Evolutionary conservation across 92 coral and sea anemone species (phyloP).

Genomic region (Bergia sp.): DNA sequence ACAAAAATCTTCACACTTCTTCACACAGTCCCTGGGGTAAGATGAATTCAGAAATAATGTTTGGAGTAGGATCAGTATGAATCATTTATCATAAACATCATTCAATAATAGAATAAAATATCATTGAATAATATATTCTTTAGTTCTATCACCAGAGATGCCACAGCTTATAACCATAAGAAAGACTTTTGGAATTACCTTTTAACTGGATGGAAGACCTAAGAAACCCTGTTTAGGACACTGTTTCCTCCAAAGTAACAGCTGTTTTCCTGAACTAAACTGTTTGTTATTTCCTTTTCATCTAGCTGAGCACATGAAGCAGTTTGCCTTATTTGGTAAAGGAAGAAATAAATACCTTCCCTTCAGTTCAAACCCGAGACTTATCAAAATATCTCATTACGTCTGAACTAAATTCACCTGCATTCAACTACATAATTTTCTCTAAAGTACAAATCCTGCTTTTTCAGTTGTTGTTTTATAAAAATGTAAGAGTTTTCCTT

Average conservation of each 20-base stretch:
- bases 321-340: conserved; percentile 27
- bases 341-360: background rate
- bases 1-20: no score
- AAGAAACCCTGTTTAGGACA: no score
- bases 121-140: background rate
- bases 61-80: background rate
- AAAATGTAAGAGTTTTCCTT: no score
- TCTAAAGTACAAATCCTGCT: background rate
- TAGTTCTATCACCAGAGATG: no score
- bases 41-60: background rate
- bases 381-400: conserved; percentile 1
- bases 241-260: no score
- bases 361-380: background rate
- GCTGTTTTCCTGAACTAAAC: conserved; percentile 5
- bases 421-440: background rate
- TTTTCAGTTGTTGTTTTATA: no score
- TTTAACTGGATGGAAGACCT: no score
- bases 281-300: conserved; percentile 1
- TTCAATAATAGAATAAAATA: background rate
- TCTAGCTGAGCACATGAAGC: background rate
- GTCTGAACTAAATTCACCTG: conserved; percentile 24
- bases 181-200: no score
- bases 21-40: no score
- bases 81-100: background rate
- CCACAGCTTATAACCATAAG: no score